These are phyloP conservation scores for Corvus hawaiiensis DNA, from an alignment of 2,113 vertebrate genomes.

Conservation along the genomic window DNA sequence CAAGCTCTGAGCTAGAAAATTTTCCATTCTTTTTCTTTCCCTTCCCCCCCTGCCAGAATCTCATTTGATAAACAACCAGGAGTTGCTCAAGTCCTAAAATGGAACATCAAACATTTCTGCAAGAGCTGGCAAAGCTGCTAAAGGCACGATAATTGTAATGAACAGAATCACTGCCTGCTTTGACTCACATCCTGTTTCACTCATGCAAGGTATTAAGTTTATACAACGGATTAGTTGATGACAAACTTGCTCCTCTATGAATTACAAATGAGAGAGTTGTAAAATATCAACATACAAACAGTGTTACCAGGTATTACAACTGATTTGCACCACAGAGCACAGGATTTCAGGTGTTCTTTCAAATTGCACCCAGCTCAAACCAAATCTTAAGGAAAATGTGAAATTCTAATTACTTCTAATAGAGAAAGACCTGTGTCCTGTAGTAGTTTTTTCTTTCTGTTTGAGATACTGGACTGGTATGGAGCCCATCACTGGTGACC, in stretches of 20 bases:
- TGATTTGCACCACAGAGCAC: background rate
- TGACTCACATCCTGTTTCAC: background rate
- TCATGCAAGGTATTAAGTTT: background rate
- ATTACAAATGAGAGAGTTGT: background rate
- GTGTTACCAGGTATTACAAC: background rate
- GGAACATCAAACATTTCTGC: background rate
- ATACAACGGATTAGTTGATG: background rate
- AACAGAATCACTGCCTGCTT: background rate
- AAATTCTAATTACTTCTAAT: background rate
- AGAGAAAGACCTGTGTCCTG: background rate
- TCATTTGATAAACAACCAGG: background rate
- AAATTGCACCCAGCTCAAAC: background rate
- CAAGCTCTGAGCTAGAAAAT: background rate
- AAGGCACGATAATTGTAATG: background rate
- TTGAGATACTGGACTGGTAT: background rate
- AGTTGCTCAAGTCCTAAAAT: background rate
- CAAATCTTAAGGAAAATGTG: background rate
- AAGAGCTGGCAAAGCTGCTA: background rate
- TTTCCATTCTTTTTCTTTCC: background rate
- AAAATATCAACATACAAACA: background rate
- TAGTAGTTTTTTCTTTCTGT: background rate
- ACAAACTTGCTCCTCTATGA: background rate
- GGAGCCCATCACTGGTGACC: background rate
- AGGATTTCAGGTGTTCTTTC: background rate
- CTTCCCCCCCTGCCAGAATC: fast-evolving